phyloP scores from a whole-genome alignment of 2,113 vertebrate genomes.

The Hypanus sabinus region DNA sequence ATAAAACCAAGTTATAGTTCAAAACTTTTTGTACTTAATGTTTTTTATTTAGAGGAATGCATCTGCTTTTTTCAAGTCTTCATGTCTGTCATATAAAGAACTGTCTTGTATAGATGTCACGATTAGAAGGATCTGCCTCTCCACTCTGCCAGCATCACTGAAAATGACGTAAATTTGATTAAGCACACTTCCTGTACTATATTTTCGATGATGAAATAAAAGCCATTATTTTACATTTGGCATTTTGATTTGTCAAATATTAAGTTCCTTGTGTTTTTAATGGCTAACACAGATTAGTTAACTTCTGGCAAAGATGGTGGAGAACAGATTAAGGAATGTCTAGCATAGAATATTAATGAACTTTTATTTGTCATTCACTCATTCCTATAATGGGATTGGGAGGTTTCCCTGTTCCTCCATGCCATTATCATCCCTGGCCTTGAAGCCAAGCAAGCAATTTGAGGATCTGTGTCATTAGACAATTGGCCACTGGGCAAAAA shows the following conservation, averaged over 20 bases:
- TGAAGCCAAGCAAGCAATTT: constrained; percentile 20
- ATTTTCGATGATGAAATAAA: constrained; percentile 56
- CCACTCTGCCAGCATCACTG: constrained; percentile 53
- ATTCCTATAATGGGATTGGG: constrained; percentile 10
- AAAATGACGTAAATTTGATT: constrained; percentile 62
- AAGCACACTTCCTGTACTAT: constrained; percentile 52
- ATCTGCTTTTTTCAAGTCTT: constrained; percentile 50
- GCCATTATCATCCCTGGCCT: constrained; percentile 9
- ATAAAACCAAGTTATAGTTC: constrained; percentile 53
- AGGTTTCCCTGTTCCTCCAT: not conserved
- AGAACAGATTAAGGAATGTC: constrained; percentile 8
- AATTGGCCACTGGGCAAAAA: constrained; percentile 1
- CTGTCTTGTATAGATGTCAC: constrained; percentile 53
- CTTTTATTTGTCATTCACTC: constrained; percentile 14
- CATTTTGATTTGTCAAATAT: constrained; percentile 36
- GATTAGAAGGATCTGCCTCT: constrained; percentile 48
- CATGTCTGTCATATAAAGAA: constrained; percentile 51
- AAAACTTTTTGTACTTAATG: constrained; percentile 50
- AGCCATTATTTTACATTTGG: constrained; percentile 66
- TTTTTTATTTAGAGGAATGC: constrained; percentile 61
- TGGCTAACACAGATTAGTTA: constrained; percentile 1
- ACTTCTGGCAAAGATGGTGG: constrained; percentile 29
- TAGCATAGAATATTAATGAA: constrained; percentile 6
- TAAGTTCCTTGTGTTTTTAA: constrained; percentile 26
- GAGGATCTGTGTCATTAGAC: constrained; percentile 4